These are phyloP conservation scores for Phallusia fumigata DNA, from an alignment of 23 tunicate genomes.

Conservation along the genomic window DNA sequence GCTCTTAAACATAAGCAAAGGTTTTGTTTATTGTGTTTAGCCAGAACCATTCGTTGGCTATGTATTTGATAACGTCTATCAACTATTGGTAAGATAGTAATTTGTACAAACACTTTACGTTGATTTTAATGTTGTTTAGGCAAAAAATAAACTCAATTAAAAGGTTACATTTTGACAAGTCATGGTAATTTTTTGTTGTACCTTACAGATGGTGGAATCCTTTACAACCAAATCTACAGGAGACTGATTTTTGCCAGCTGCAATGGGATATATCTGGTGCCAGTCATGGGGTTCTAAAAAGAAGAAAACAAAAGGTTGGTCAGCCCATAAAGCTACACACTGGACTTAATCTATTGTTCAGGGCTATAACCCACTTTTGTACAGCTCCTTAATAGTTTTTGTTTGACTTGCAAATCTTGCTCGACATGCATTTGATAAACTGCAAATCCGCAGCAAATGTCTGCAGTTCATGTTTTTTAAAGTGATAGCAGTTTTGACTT, in stretches of 20 bases:
- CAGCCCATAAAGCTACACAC: not conserved
- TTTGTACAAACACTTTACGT: too few species aligned
- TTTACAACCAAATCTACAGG: slow-evolving; percentile 46
- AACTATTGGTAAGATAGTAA: too few species aligned
- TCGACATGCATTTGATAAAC: not conserved
- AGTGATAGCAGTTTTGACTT: too few species aligned
- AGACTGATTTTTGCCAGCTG: slow-evolving; percentile 68
- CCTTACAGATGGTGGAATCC: not conserved
- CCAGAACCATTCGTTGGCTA: too few species aligned
- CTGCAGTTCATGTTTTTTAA: not conserved
- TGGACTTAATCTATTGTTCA: too few species aligned
- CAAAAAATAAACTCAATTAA: too few species aligned
- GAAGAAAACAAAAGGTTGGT: too few species aligned
- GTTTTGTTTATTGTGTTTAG: not conserved
- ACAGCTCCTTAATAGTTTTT: not conserved
- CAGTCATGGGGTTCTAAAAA: slow-evolving; percentile 36
- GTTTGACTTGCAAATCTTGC: slow-evolving; percentile 3
- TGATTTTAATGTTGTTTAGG: too few species aligned
- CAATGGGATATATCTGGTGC: slow-evolving; percentile 34
- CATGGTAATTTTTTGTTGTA: not conserved
- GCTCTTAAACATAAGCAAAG: not conserved
- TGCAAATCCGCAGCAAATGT: not conserved
- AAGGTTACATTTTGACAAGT: too few species aligned
- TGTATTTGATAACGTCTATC: too few species aligned
- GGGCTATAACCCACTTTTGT: not conserved